Conservation (phyloP, 2,797 vertebrate species). For the Thunnus albacares region DNA sequence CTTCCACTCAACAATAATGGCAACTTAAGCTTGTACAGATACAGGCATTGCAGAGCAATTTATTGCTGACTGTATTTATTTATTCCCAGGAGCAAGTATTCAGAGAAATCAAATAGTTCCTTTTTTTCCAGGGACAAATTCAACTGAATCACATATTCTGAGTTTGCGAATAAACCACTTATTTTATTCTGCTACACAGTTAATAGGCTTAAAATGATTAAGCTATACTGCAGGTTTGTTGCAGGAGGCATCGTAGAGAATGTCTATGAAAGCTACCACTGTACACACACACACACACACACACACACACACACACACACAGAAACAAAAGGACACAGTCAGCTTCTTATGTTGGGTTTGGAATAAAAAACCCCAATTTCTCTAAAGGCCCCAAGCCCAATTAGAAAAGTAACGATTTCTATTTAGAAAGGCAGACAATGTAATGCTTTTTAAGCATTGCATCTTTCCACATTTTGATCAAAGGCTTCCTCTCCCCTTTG, state of each 20-base stretch:
- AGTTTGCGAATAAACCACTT: constrained; percentile 28
- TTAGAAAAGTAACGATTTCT: constrained; percentile 53
- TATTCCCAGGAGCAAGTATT: constrained; percentile 8
- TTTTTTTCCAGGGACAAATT: constrained; percentile 1
- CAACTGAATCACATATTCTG: constrained; percentile 26
- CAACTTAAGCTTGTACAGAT: constrained; percentile 40
- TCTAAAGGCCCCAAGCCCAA: constrained; percentile 43
- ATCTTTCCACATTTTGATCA: constrained; percentile 51
- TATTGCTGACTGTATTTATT: constrained; percentile 31
- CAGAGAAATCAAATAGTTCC: too few species aligned
- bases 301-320: background rate
- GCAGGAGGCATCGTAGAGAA: constrained; percentile 7
- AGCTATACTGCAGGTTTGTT: background rate
- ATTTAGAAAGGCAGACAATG: constrained; percentile 39
- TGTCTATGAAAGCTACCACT: constrained; percentile 2
- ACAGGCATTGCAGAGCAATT: constrained; percentile 34
- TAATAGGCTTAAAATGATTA: constrained; percentile 16
- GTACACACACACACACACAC: too few species aligned
- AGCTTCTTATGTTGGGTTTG: constrained; percentile 13
- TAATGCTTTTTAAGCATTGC: constrained; percentile 48
- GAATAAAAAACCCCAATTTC: constrained; percentile 32
- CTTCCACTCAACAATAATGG: constrained; percentile 47
- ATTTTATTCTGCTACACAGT: constrained; percentile 10
- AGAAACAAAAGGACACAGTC: constrained; percentile 22
- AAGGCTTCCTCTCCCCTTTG: constrained; percentile 30